A percentile compares a stretch with the other conserved stretches of the same genome.
Conservation (phyloP, 2,113 vertebrate genomes). For the Sphaerodactylus townsendi region DNA sequence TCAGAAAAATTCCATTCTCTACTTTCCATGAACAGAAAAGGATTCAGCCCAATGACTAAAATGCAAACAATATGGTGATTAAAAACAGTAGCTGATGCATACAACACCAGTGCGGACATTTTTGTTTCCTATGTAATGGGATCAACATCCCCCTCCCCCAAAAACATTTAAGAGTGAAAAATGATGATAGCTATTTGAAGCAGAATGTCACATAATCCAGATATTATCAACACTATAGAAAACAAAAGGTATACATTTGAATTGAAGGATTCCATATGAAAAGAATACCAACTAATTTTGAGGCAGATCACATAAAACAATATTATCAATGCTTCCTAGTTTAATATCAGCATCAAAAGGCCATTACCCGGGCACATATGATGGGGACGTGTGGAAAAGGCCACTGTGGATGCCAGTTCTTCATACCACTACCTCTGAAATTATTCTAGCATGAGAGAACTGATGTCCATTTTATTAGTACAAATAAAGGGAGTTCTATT, state of each 20-base stretch:
- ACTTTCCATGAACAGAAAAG: too few species aligned
- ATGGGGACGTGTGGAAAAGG: conserved; percentile 36
- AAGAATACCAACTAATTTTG: conserved; percentile 1
- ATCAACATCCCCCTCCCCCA: background rate
- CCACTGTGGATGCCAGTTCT: conserved; percentile 40
- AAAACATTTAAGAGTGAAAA: conserved; percentile 23
- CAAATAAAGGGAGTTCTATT: conserved; percentile 71
- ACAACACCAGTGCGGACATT: background rate
- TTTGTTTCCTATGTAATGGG: background rate
- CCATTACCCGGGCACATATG: conserved; percentile 2
- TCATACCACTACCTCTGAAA: conserved; percentile 37
- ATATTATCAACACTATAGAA: background rate
- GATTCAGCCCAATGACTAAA: background rate
- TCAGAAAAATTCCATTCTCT: too few species aligned
- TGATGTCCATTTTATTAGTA: conserved; percentile 71
- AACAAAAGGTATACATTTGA: conserved; percentile 9
- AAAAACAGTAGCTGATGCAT: background rate
- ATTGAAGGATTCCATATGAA: background rate
- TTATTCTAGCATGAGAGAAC: conserved; percentile 61
- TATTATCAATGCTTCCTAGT: conserved; percentile 12
- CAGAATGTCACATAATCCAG: background rate
- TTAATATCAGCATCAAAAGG: conserved; percentile 28
- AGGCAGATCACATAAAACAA: conserved; percentile 19
- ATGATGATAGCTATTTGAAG: background rate
- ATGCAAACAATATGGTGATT: background rate